Evolutionary conservation across 2,888 invertebrate species (phyloP).

Genomic region (Tipula unca): DNA sequence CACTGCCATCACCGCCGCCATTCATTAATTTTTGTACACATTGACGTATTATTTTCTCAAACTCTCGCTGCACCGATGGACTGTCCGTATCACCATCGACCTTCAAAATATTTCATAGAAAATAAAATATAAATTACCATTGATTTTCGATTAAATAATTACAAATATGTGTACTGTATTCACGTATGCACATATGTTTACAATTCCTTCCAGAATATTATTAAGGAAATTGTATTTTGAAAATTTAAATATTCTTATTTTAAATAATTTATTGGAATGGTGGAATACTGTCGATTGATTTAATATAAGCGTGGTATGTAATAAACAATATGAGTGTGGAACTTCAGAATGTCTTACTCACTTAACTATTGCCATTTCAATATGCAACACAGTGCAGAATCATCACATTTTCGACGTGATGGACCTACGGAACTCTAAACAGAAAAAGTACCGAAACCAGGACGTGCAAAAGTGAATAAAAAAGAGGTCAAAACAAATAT

Average conservation of each 20-base stretch:
- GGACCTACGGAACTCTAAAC: too few relatives aligned
- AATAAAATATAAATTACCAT: not conserved
- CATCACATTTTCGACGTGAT: too few relatives aligned
- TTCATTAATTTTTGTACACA: constrained; percentile 54
- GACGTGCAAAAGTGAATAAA: too few relatives aligned
- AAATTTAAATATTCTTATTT: not conserved
- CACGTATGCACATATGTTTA: not conserved
- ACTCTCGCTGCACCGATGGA: constrained; percentile 66
- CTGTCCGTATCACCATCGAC: constrained; percentile 82
- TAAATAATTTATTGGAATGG: not conserved
- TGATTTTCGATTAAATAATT: constrained; percentile 21
- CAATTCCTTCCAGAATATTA: not conserved
- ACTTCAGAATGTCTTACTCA: too few relatives aligned
- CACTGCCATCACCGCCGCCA: not conserved
- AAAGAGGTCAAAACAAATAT: too few relatives aligned
- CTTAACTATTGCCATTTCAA: too few relatives aligned
- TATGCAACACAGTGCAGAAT: too few relatives aligned
- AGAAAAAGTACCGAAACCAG: too few relatives aligned
- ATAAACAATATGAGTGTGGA: too few relatives aligned
- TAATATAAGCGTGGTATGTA: not conserved
- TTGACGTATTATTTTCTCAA: constrained; percentile 58
- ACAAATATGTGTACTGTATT: not conserved
- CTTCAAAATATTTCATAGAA: constrained; percentile 39
- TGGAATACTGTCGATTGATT: not conserved
- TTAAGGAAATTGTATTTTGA: not conserved